Base-by-base conservation (phyloP, 2,797 vertebrate species). In the Urosaurus nigricauda region DNA sequence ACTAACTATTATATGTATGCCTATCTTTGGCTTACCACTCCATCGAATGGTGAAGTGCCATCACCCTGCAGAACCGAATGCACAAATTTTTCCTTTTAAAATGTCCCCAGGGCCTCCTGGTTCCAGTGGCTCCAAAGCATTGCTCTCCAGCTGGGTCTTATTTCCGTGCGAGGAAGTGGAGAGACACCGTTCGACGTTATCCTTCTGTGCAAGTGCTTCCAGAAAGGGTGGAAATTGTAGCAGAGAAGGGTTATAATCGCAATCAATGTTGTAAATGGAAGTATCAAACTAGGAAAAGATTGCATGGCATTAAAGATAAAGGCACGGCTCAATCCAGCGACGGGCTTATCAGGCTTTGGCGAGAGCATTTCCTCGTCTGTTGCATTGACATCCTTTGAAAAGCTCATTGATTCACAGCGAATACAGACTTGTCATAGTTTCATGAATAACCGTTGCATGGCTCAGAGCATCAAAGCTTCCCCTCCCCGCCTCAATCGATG, bases 371-470 rank as follows among this genome's bases (percentile, higher is more conserved):
- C 95, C 94, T 94, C 93, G 94, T 11, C 37, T 24, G 40, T 89
- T 74, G 70, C 26, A 47, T 53, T 82, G 24, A 89, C 94, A 96
- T 95, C 96, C 93, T 96, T 96, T 97, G 79, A 96, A 97, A 97
- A 97, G 95, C 94, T 96, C 97, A 97, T 97, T 97, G 97, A 97
- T 97, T 97, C 96, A 95, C 93, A 96, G 96, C 96, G 97, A 96
- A 97, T 96, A 97, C 96, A 73, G 89, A 96, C 95, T 96, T 97
- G 97, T 97, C 97, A 97, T 96, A 97, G 96, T 96, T 97, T 95
- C 88, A 87, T 95, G 95, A 97, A 93, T 94, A 97, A 97, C 94
- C 96, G 96, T 95, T 94, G 56, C 89, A 92, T 13, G 37, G 96
- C 92, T 95, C 95, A 92, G 92, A 93, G 95, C 96, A 97, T 97